These are phyloP conservation scores for Microcebus jonahi DNA, from an alignment of 2,113 vertebrate genomes.

Conservation along the genomic window DNA sequence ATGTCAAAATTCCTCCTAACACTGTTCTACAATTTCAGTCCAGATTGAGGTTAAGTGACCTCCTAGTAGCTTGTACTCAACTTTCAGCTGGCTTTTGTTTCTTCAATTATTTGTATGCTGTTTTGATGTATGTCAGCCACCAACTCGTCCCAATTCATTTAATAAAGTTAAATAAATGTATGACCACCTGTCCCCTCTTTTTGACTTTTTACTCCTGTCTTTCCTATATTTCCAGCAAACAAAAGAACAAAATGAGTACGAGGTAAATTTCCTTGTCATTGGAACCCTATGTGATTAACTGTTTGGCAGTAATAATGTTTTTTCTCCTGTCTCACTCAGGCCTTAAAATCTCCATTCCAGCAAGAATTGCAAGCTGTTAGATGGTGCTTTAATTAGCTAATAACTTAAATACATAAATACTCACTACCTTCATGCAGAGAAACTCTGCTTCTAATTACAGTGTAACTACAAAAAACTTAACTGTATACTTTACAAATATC, in stretches of 20 bases:
- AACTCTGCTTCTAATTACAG: neutral
- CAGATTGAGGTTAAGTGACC: conserved; percentile 8
- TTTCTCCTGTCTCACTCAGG: conserved; percentile 36
- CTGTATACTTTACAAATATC: neutral
- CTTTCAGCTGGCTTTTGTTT: conserved; percentile 18
- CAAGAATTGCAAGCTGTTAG: neutral
- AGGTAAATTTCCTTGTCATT: neutral
- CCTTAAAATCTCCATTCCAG: neutral
- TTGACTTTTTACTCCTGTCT: neutral
- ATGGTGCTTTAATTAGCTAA: neutral
- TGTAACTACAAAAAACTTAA: neutral
- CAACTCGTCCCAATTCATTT: neutral
- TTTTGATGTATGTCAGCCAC: neutral
- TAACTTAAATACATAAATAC: conserved; percentile 45
- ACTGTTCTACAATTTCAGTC: conserved; percentile 24
- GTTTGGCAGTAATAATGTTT: neutral
- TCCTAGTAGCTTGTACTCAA: neutral
- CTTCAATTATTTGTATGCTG: neutral
- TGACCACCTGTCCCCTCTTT: neutral
- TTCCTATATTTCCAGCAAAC: neutral
- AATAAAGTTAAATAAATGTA: neutral
- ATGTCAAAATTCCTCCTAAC: conserved; percentile 36
- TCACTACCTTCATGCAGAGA: neutral
- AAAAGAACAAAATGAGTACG: neutral
- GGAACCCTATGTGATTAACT: conserved; percentile 41